Base-by-base conservation (phyloP, 2,888 invertebrate genomes). In the Sarcophaga rosellei region DNA sequence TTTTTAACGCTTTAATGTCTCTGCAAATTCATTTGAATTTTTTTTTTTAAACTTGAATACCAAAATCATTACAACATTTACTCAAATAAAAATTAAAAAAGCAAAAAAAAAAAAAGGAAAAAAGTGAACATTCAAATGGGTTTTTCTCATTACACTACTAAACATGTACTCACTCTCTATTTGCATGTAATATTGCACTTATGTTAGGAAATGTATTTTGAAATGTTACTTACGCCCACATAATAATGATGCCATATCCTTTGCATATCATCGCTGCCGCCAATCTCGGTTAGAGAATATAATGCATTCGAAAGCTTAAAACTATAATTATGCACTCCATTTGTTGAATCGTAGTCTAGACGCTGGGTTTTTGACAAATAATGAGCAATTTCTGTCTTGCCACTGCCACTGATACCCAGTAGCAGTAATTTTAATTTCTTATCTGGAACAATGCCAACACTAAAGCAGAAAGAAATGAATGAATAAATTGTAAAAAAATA, bases 221-320 rank as follows among this genome's bases (percentile, higher is more conserved):
- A 35, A 35, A 35, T 35, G 8, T 8, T 53, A 88, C 87, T 86
- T 75, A 90, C 91, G 78, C 88, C 90, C 4, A 85, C 89, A 87
- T 89, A 93, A 68, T 93, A 93, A 81, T 93, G 90, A 63, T 90
- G 90, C 93, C 93, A 93, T 4, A 93, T 89, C 21, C 91, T 91
- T 75, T 91, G 92, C 91, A 92, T 92, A 44, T 92, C 91, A 61
- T 15, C 61, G 81, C 89, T 93, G 45, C 93, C 93, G 4, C 93
- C 93, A 53, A 93, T 90, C 89, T 93, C 93, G 3, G 92, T 93
- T 2, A 93, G 86, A 17, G 89, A 87, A 44, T 92, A 81, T 4
- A 82, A 59, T 44, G 82, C 79, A 23, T 78, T 81, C 35, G 84
- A 77, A 23, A 69, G 69, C 66, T 81, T 74, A 45, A 85, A 62